Base-by-base conservation (phyloP, 2,797 vertebrate species). In the Acanthiza pusilla region DNA sequence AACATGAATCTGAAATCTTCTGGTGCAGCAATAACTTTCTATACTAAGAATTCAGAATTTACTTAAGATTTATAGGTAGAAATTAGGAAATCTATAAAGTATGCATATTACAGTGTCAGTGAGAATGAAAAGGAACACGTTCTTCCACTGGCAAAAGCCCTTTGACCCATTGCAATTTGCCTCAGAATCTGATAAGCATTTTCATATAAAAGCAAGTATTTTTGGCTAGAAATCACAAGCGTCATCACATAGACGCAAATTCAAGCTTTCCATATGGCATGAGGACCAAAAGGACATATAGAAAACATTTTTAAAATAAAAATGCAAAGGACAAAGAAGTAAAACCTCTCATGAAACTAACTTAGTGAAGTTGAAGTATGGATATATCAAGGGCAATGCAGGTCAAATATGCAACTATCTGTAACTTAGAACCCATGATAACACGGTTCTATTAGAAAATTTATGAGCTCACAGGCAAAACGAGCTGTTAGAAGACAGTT, bases 381-480 rank as follows among this genome's bases (percentile, higher is more conserved):
- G 32, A 62, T 73, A 13, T 23, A 88, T 16, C 36, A 90, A 79
- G 42, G 74, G 26, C 34, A 67, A 85, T 27, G 32, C 40, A 70
- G 77, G 60, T 73, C 48, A 91, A 86, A 45, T 32, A 71, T 8
- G 25, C 40, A 82, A 61, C 67, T 63, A 30, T 36, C 21, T 1
- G 2, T 77, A 79, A 76, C 67, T 79, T 45, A 87, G 74, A 87
- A 74, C 10, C 14, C 63, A 55, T 7, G 38, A 71, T 53, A 92
- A 85, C 32, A 54, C 0, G 5, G 34, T 74, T 94, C 85, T 87
- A 22, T n/a, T 60, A 43, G 45, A 90, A 94, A 93, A 95, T 29
- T n/a, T 75, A 91, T n/a, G 45, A 91, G 60, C 43, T 91, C 61
- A 79, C 25, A 82, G 32, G 57, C 74, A 95, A 91, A 94, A 81